phyloP scores from a whole-genome alignment of 2,113 vertebrate genomes.

The Progne subis region DNA sequence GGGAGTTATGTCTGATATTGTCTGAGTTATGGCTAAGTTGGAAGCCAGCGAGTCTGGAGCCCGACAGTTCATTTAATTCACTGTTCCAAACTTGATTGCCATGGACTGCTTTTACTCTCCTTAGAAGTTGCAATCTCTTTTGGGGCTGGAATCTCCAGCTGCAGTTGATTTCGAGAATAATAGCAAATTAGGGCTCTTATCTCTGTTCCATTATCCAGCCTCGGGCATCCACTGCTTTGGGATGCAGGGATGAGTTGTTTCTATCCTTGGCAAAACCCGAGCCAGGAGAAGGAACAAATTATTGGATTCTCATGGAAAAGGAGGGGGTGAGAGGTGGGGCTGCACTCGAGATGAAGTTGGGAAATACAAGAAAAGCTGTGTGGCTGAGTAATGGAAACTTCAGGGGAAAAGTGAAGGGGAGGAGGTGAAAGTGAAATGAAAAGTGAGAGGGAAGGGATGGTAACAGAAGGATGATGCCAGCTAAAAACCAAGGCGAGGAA shows the following conservation, averaged over 20 bases:
- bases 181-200: neutral
- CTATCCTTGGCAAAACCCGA: neutral
- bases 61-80: neutral
- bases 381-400: neutral
- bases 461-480: neutral
- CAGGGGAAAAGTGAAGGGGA: neutral
- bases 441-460: neutral
- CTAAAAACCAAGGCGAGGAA: neutral
- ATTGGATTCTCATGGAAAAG: neutral
- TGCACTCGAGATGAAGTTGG: neutral
- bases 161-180: neutral
- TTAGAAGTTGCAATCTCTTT: neutral
- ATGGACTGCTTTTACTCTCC: neutral
- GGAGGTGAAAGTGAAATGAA: neutral
- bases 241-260: neutral
- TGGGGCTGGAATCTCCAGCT: neutral
- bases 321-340: neutral
- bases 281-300: neutral
- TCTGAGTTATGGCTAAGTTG: neutral
- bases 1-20: neutral
- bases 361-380: neutral
- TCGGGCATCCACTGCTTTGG: neutral
- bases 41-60: neutral
- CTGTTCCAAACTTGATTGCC: neutral
- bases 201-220: neutral